Evolutionary conservation across 2,113 vertebrate species (phyloP).

Genomic region (Ailuropoda melanoleuca): DNA sequence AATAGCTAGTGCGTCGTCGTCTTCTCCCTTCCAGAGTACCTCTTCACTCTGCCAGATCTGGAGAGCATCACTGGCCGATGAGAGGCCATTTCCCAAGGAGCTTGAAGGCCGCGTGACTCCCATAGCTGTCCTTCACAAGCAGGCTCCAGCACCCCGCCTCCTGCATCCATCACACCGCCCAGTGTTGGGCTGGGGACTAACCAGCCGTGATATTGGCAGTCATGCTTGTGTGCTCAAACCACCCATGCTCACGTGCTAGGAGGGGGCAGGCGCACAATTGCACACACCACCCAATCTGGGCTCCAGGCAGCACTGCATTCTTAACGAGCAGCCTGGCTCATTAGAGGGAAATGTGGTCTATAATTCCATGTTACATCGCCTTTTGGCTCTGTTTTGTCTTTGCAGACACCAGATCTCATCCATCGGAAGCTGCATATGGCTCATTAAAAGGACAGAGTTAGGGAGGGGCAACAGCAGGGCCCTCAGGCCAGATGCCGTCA

Average conservation of each 20-base stretch:
- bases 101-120: background rate
- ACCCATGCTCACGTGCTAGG: background rate
- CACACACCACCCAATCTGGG: background rate
- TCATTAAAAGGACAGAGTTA: background rate
- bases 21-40: background rate
- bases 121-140: background rate
- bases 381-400: conserved; percentile 34
- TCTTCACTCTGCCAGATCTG: background rate
- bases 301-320: background rate
- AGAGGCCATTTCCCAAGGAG: background rate
- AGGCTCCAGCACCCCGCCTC: background rate
- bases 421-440: background rate
- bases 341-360: background rate
- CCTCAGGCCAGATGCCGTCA: background rate
- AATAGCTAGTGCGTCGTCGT: background rate
- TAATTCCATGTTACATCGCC: background rate
- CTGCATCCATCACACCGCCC: background rate
- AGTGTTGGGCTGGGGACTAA: background rate
- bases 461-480: background rate
- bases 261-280: background rate
- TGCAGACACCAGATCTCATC: conserved; percentile 30
- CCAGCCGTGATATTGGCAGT: conserved; percentile 36
- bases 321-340: background rate
- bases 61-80: background rate
- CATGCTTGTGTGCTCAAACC: background rate